Conservation (phyloP, 1,140 invertebrate species). For the Bombus sylvicola region DNA sequence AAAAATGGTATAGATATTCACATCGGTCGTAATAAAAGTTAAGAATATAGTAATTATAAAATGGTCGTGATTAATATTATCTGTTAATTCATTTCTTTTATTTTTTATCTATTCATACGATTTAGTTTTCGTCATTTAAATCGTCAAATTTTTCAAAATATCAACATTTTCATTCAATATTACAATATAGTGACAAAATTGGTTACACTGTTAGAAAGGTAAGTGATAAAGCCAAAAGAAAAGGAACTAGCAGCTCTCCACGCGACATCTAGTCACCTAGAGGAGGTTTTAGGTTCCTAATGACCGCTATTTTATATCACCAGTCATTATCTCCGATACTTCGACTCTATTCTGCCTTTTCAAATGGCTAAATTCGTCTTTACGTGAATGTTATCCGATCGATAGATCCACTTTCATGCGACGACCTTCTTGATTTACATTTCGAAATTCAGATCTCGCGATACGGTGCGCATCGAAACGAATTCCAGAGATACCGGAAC, state of each 20-base stretch:
- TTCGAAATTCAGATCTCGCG: background rate
- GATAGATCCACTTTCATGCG: background rate
- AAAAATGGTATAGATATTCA: no score
- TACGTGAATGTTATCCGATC: background rate
- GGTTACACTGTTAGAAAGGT: no score
- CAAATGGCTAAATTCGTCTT: background rate
- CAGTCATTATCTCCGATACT: background rate
- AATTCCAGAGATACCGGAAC: background rate
- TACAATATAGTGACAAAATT: no score
- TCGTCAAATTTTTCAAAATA: no score
- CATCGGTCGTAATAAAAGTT: no score
- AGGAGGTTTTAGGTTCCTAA: background rate
- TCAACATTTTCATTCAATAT: no score
- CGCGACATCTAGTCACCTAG: background rate
- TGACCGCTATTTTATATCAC: background rate
- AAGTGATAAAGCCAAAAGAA: no score
- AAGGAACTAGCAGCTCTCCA: background rate
- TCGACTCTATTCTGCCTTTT: background rate
- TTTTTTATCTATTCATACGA: no score
- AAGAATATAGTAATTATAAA: no score
- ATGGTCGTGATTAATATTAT: no score
- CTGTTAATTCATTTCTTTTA: no score
- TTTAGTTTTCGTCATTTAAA: no score
- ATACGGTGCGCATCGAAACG: background rate
- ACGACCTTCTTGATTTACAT: background rate